These are phyloP conservation scores for Cyrtodaria siliqua DNA, from an alignment of 2,888 invertebrate species.

Conservation along the genomic window DNA sequence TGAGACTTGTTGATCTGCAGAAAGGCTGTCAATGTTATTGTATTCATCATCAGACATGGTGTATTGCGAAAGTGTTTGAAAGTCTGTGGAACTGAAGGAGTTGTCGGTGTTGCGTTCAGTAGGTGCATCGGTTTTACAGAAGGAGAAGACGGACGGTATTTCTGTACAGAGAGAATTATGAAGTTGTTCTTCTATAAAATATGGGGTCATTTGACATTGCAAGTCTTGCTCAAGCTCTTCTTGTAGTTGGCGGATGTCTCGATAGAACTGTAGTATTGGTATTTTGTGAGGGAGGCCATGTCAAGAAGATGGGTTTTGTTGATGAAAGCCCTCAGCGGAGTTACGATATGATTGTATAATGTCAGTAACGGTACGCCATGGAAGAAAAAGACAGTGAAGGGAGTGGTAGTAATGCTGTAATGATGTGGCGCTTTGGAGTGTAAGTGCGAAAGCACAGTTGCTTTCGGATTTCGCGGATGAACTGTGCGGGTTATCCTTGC, in stretches of 20 bases:
- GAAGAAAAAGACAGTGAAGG: not conserved
- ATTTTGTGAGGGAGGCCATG: no score
- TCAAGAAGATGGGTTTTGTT: not conserved
- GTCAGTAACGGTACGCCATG: not conserved
- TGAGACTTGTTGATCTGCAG: no score
- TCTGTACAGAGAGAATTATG: not conserved
- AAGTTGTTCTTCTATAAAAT: not conserved
- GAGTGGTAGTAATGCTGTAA: not conserved
- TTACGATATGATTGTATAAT: not conserved
- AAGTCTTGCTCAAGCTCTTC: conserved; percentile 4
- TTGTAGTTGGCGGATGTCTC: conserved; percentile 4
- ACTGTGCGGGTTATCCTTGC: conserved; percentile 8
- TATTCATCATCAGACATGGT: conserved; percentile 24
- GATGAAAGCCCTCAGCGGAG: not conserved
- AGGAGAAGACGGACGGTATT: not conserved
- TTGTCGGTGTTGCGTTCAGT: not conserved
- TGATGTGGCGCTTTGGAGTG: not conserved
- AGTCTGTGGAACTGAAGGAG: conserved; percentile 7
- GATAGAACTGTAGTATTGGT: not conserved
- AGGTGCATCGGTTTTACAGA: not conserved
- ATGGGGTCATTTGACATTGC: not conserved
- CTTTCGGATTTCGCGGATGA: not conserved
- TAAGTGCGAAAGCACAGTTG: conserved; percentile 8
- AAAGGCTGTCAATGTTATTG: not conserved
- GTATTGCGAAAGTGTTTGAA: conserved; percentile 8